These are phyloP conservation scores for Mormyrops attenuatus DNA, from an alignment of 2,797 vertebrate species.

Conservation along the genomic window DNA sequence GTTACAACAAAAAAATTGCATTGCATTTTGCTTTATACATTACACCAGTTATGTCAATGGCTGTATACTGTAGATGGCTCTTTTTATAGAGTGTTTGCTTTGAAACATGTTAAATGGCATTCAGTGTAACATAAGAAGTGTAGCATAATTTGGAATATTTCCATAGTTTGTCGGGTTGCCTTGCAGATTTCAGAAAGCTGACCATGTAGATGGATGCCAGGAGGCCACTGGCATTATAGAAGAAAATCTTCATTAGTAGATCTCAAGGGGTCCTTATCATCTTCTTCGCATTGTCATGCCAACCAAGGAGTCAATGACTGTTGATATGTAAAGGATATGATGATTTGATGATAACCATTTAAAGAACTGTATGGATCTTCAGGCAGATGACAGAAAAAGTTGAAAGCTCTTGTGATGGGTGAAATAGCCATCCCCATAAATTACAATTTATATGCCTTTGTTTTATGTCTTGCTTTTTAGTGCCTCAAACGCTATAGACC, in stretches of 20 bases:
- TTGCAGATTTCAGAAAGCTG: background rate
- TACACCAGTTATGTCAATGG: background rate
- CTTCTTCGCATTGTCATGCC: background rate
- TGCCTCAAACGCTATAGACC: conserved; percentile 89
- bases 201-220: background rate
- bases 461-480: conserved; percentile 51
- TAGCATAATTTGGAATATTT: no score
- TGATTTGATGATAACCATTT: background rate
- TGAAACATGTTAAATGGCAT: background rate
- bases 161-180: no score
- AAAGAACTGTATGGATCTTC: background rate
- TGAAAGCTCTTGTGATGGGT: background rate
- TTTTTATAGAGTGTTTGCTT: background rate
- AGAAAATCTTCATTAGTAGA: background rate
- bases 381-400: background rate
- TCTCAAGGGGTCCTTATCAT: background rate
- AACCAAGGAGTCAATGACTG: background rate
- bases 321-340: background rate
- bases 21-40: background rate
- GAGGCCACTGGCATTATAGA: background rate
- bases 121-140: background rate
- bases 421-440: background rate
- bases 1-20: background rate
- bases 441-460: background rate
- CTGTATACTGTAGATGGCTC: background rate